A percentile compares a stretch with the other conserved stretches of the same genome.
phyloP scores from a whole-genome alignment of 2,797 vertebrate species.

The Pelobates cultripes region DNA sequence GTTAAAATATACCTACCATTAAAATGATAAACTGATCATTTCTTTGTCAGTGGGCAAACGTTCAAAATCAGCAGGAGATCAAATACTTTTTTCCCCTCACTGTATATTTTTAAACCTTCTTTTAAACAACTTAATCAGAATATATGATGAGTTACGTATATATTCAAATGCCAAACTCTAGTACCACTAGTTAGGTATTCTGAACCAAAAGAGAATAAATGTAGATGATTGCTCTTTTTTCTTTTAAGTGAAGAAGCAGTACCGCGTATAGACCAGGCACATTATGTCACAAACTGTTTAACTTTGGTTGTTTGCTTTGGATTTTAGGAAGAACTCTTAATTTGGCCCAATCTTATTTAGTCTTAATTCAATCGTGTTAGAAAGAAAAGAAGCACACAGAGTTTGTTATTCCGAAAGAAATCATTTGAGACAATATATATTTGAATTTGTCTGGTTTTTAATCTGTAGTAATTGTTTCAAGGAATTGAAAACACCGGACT shows the following conservation, averaged over 20 bases:
- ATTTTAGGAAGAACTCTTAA: background rate
- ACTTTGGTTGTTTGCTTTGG: background rate
- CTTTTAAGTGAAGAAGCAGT: background rate
- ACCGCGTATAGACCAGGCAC: background rate
- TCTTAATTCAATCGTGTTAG: background rate
- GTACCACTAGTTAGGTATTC: no score
- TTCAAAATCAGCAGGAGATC: no score
- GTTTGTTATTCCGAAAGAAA: background rate
- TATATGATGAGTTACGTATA: no score
- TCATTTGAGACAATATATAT: background rate
- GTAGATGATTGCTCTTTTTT: no score
- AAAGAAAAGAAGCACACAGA: background rate
- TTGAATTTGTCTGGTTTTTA: background rate
- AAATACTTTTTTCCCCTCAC: no score
- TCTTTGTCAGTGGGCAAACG: no score
- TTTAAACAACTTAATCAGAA: no score
- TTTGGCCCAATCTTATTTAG: background rate
- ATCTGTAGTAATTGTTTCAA: background rate
- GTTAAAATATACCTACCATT: no score
- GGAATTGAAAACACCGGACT: background rate
- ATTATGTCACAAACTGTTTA: background rate
- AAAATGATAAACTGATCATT: no score
- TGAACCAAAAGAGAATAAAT: no score
- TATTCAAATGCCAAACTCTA: no score
- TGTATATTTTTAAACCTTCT: no score